Conservation (phyloP, 2,113 vertebrate species). For the Bungarus multicinctus region DNA sequence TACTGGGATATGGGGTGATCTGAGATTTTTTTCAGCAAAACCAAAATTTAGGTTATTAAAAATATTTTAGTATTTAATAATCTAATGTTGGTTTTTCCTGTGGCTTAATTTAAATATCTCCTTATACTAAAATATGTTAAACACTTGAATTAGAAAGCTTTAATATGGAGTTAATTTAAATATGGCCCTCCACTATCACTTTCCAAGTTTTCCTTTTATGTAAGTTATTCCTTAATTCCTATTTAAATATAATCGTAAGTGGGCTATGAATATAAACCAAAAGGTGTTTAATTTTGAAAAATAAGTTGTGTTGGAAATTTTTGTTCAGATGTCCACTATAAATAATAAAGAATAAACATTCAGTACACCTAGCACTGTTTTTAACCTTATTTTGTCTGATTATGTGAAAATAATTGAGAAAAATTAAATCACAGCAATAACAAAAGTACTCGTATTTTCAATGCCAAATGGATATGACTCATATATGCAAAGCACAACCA, state of each 20-base stretch:
- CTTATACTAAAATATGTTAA: constrained; percentile 13
- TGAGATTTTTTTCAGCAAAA: not conserved
- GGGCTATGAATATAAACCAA: constrained; percentile 51
- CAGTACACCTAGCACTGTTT: not conserved
- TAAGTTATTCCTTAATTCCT: constrained; percentile 25
- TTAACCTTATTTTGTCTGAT: not conserved
- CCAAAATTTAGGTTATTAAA: constrained; percentile 7
- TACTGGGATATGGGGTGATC: not conserved
- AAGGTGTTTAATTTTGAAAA: constrained; percentile 37
- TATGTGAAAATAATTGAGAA: not conserved
- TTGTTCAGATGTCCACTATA: not conserved
- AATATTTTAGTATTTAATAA: constrained; percentile 43
- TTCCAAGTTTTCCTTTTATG: constrained; percentile 42
- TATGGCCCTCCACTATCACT: constrained; percentile 24
- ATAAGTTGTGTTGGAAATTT: not conserved
- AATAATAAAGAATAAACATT: constrained; percentile 2
- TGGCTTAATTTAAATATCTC: constrained; percentile 33
- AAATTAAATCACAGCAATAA: not conserved
- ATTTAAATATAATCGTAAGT: constrained; percentile 51
- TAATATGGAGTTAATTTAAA: not conserved
- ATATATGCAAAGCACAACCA: not conserved
- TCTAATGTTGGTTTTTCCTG: constrained; percentile 33
- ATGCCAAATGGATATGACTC: not conserved
- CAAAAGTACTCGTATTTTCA: not conserved
- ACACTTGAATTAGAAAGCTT: not conserved